These are phyloP conservation scores for Meta bourneti DNA, from an alignment of 2,888 invertebrate genomes.

Conservation along the genomic window DNA sequence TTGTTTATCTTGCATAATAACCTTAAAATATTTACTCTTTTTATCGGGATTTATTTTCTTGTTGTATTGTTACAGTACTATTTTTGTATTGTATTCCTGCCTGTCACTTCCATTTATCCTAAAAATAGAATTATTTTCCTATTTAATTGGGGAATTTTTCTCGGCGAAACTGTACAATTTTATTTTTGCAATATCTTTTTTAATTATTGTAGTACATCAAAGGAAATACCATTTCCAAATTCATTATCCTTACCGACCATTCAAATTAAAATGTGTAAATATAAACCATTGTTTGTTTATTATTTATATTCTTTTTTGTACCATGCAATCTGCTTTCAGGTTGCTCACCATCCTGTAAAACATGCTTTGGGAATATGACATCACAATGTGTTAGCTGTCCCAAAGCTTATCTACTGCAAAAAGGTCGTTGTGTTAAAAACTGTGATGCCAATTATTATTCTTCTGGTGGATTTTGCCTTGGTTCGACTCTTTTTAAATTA, in stretches of 20 bases:
- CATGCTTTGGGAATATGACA: constrained; percentile 71
- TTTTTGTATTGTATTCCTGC: too few species aligned
- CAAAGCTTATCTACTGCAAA: constrained; percentile 46
- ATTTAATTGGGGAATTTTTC: too few species aligned
- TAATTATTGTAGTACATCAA: too few species aligned
- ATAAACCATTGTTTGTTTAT: not conserved
- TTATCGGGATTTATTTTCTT: too few species aligned
- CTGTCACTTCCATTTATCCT: too few species aligned
- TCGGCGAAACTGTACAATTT: too few species aligned
- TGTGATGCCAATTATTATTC: constrained; percentile 50
- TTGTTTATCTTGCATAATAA: too few species aligned
- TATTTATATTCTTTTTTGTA: not conserved
- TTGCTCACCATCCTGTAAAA: constrained; percentile 49
- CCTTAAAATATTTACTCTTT: too few species aligned
- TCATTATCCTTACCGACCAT: not conserved
- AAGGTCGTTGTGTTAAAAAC: constrained; percentile 56
- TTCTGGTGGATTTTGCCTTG: constrained; percentile 41
- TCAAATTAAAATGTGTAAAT: not conserved
- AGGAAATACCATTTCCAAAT: too few species aligned
- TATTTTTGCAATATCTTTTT: too few species aligned
- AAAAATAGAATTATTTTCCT: too few species aligned
- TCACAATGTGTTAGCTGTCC: constrained; percentile 66
- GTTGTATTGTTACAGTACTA: too few species aligned
- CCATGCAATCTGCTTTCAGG: constrained; percentile 6
- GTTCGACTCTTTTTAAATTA: constrained; percentile 17